Evolutionary conservation across 64 coral and sea anemone genomes (phyloP).

Genomic region (Pachyseris speciosa): DNA sequence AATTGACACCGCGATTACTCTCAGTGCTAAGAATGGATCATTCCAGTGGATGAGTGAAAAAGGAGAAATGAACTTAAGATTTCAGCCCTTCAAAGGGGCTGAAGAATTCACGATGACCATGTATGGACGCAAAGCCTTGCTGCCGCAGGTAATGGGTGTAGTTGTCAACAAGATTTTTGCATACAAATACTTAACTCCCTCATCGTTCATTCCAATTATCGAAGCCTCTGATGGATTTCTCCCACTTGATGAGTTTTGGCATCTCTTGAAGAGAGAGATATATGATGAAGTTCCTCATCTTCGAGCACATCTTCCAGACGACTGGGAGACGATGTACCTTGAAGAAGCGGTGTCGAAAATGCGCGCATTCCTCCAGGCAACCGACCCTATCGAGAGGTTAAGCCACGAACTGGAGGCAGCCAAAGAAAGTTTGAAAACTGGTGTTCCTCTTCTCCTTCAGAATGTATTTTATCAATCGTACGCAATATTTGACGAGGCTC

Average conservation of each 20-base stretch:
- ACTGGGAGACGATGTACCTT: constrained; percentile 26
- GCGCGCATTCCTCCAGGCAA: constrained; percentile 4
- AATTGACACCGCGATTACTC: constrained; percentile 46
- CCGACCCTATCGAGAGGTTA: constrained; percentile 35
- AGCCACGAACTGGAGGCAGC: constrained; percentile 38
- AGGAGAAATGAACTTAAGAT: neutral
- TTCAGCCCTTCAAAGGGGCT: constrained; percentile 48
- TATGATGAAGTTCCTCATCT: constrained; percentile 51
- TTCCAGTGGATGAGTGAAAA: constrained; percentile 16
- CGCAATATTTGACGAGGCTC: constrained; percentile 44
- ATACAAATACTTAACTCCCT: constrained; percentile 50
- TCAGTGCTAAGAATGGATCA: constrained; percentile 56
- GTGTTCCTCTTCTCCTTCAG: constrained; percentile 34
- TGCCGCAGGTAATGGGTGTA: constrained; percentile 41
- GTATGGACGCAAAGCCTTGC: constrained; percentile 50
- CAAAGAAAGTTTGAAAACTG: constrained; percentile 47
- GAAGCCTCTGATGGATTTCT: constrained; percentile 55
- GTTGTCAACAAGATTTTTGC: constrained; percentile 22
- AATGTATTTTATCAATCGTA: constrained; percentile 61
- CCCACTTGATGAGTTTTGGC: constrained; percentile 46
- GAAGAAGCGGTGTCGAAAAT: constrained; percentile 38
- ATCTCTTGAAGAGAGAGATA: constrained; percentile 59
- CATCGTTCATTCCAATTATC: constrained; percentile 9
- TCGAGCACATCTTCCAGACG: constrained; percentile 42
- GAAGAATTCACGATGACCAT: constrained; percentile 54